These are phyloP conservation scores for Latrodectus geometricus DNA, from an alignment of 1,140 invertebrate species.

Conservation along the genomic window DNA sequence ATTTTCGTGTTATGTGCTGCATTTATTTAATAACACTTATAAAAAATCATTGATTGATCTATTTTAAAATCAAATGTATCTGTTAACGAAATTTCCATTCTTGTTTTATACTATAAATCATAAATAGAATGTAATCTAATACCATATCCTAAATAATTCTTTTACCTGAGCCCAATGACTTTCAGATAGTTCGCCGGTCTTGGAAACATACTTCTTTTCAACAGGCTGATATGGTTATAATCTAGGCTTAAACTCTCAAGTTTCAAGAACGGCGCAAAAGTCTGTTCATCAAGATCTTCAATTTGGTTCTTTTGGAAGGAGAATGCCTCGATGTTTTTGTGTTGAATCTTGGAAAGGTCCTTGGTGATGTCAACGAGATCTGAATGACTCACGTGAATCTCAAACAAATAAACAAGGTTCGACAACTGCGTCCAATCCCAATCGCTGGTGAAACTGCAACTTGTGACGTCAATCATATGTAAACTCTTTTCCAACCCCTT, in stretches of 20 bases:
- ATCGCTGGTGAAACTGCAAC: conserved; percentile 5
- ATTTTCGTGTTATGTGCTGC: no score
- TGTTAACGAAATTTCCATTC: no score
- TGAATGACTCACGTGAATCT: conserved; percentile 16
- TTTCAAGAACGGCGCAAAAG: conserved; percentile 15
- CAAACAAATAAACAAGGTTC: conserved; percentile 5
- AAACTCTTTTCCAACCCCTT: conserved; percentile 15
- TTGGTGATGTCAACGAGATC: conserved; percentile 3
- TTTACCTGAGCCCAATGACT: conserved; percentile 34
- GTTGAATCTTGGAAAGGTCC: not conserved
- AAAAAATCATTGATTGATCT: no score
- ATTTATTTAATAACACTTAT: no score
- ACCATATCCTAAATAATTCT: no score
- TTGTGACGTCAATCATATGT: conserved; percentile 20
- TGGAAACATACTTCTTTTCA: conserved; percentile 39
- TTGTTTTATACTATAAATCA: no score
- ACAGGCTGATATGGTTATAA: not conserved
- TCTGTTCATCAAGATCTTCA: not conserved
- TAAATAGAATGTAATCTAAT: no score
- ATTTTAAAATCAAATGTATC: no score
- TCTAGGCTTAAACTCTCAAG: conserved; percentile 24
- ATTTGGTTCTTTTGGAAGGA: conserved; percentile 37
- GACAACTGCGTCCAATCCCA: conserved; percentile 42
- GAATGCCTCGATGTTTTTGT: conserved; percentile 21
- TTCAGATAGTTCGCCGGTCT: not conserved